Conservation (phyloP, 2,113 vertebrate genomes). For the Microtus pennsylvanicus region DNA sequence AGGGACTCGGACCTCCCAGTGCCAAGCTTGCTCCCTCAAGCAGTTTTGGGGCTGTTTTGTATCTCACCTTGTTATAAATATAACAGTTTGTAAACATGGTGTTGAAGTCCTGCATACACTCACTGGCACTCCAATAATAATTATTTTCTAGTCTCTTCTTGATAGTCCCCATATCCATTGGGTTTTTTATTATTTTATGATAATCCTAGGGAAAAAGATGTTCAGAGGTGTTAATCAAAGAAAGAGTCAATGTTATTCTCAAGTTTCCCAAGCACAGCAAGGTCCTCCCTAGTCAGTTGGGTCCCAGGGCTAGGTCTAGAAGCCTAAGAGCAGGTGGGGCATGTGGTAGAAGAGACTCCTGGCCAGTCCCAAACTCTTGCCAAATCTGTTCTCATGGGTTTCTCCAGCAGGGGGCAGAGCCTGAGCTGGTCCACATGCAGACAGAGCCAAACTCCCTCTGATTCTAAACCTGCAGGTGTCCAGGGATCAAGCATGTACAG, state of each 20-base stretch:
- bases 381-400: rapidly evolving
- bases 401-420: rapidly evolving
- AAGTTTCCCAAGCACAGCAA: rapidly evolving
- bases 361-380: neutral
- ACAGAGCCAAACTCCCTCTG: too few species aligned
- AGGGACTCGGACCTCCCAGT: neutral
- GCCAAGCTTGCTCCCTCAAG: too few species aligned
- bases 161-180: constrained; percentile 99
- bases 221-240: neutral
- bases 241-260: rapidly evolving
- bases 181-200: constrained; percentile 96
- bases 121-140: constrained; percentile 96
- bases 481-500: neutral
- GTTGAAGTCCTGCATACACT: constrained; percentile 99
- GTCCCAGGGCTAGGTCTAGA: rapidly evolving
- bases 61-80: constrained; percentile 97
- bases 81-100: constrained; percentile 99
- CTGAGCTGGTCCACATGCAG: rapidly evolving
- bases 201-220: constrained; percentile 91
- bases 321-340: neutral
- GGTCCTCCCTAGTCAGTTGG: rapidly evolving
- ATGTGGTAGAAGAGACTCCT: rapidly evolving
- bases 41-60: rapidly evolving
- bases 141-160: constrained; percentile 96
- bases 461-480: neutral